Percentiles rank a stretch among this genome's conserved stretches.
These are phyloP conservation scores for Chelmon rostratus DNA, from an alignment of 2,797 vertebrate species.

Conservation along the genomic window DNA sequence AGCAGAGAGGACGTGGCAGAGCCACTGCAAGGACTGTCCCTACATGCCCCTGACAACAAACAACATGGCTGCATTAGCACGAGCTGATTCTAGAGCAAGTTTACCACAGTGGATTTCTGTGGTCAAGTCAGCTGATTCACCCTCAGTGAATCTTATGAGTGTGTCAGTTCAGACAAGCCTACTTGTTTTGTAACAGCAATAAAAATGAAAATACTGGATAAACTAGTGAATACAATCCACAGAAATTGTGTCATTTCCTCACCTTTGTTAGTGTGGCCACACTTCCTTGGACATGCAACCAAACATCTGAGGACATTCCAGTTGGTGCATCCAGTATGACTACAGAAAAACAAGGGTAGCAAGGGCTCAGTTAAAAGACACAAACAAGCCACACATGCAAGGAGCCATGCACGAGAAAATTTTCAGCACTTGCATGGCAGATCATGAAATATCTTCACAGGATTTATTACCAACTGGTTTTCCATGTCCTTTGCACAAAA, in stretches of 20 bases:
- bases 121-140: constrained; percentile 2
- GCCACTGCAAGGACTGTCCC: constrained; percentile 49
- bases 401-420: background rate
- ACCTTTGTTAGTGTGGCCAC: constrained; percentile 85
- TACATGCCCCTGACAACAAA: constrained; percentile 53
- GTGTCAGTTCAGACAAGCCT: background rate
- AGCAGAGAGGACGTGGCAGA: constrained; percentile 69
- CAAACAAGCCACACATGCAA: background rate
- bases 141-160: background rate
- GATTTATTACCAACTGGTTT: constrained; percentile 83
- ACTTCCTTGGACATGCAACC: constrained; percentile 86
- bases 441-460: background rate
- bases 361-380: background rate
- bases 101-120: constrained; percentile 10
- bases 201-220: background rate
- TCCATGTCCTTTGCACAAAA: constrained; percentile 87
- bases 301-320: constrained; percentile 88
- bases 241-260: constrained; percentile 9
- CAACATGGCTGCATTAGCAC: constrained; percentile 31
- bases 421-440: background rate
- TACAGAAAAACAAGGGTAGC: constrained; percentile 55
- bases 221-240: background rate
- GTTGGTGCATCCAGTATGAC: constrained; percentile 88
- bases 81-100: constrained; percentile 14
- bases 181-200: background rate